These are phyloP conservation scores for Cinclus mexicanus DNA, from an alignment of 2,113 vertebrate species.

Conservation along the genomic window DNA sequence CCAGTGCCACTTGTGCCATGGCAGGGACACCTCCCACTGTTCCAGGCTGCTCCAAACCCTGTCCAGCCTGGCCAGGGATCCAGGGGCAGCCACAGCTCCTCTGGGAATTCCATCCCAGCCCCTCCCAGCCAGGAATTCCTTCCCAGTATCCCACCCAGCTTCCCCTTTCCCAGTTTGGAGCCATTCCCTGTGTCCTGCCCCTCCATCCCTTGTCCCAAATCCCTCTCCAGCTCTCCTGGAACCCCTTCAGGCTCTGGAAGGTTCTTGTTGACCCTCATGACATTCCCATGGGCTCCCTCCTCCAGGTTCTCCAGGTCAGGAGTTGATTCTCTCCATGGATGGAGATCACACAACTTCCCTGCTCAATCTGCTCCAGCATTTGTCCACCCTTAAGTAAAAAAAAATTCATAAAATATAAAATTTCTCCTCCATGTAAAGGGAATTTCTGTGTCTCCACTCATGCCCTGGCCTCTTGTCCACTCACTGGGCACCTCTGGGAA, in stretches of 20 bases:
- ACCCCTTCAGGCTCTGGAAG: not conserved
- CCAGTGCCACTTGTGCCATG: not conserved
- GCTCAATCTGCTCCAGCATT: not conserved
- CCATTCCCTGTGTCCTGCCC: not conserved
- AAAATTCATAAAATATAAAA: accelerated
- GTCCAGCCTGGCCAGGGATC: not conserved
- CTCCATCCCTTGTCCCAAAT: not conserved
- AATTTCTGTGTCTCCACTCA: not conserved
- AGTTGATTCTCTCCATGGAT: not conserved
- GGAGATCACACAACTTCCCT: not conserved
- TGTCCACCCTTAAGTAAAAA: not conserved
- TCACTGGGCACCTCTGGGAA: not conserved
- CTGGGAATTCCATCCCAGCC: not conserved
- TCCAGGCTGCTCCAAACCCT: not conserved
- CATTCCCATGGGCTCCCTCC: not conserved
- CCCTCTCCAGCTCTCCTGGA: not conserved
- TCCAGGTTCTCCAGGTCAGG: not conserved
- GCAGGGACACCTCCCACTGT: not conserved
- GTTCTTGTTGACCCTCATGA: not conserved
- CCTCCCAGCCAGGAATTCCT: not conserved
- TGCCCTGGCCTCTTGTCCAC: not conserved
- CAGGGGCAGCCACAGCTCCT: not conserved
- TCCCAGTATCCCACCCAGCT: accelerated
- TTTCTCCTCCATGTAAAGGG: not conserved
- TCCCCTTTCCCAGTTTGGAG: not conserved